Base-by-base conservation (phyloP, 2,797 vertebrate genomes). In the Hypotaenidia philippensis region DNA sequence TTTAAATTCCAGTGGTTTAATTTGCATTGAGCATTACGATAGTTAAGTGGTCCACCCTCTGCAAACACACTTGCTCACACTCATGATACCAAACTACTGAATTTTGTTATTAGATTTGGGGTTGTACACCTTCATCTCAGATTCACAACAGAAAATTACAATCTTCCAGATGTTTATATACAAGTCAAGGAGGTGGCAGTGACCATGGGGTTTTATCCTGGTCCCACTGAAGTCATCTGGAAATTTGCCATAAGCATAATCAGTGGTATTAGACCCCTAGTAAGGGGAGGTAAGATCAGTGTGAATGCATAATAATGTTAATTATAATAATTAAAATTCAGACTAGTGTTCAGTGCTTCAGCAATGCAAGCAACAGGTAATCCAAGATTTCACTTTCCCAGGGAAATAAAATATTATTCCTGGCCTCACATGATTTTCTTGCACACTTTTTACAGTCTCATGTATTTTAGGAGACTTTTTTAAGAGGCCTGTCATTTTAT, bases 351-450 rank as follows among this genome's bases (percentile, higher is more conserved):
- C 77, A 87, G 56, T 68, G 38, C 65, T 92, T 93, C 80, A 83
- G 44, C 53, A 77, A 59, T 34, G 23, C 29, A 85, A 87, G 59
- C 74, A 93, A 84, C 44, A 93, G 38, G 45, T 90, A 91, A 91
- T 89, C 49, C 71, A 94, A 97, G 89, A 96, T 91, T 95, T 96
- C 53, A 10, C 44, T 96, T 94, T 96, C 76, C 65, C 53, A 94
- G 50, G 81, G 83, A 93, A 96, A 80, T 81, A 79, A 90, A 94
- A 84, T 94, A 89, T 92, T 97, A 96, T 95, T 97, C 32, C 91
- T 96, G 95, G 89, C 66, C 38, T 57, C 18, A 20, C 34, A 90
- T 91, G 79, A 78, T 84, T 86, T 95, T 95, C 71, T 95, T 94
- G 83, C 91, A 93, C 66, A 86, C 47, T 79, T 95, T 96, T 95